Base-by-base conservation (phyloP, 2,797 vertebrate species). In the Chelon auratus region DNA sequence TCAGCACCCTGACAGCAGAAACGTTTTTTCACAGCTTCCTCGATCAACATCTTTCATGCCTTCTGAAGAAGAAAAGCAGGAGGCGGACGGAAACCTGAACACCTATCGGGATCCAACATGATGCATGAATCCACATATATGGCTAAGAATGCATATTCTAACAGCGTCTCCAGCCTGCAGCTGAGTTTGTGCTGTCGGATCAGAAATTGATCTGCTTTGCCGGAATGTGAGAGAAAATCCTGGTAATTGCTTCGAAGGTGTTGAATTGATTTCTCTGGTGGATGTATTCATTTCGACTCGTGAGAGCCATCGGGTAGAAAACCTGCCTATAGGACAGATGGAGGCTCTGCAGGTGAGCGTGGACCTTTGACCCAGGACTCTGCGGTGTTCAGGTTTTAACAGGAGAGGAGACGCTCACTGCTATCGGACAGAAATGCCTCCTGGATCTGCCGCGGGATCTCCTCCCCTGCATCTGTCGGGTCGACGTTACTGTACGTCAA, bases 291-390 rank as follows among this genome's bases (percentile, higher is more conserved):
- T 61, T n/a, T 45, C 15, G 17, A n/a, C 58, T 30, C n/a, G 57
- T 75, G 60, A 54, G 50, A 69, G 47, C 3, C 39, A 1, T 5
- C 68, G 20, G 22, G 62, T 18, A 15, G 62, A 68, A 37, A 53
- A 42, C 62, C 62, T 64, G 67, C 57, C 36, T 43, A 63, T 39
- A 13, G 36, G 52, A 64, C 82, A 85, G 78, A 85, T 37, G 75
- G 85, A 72, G 36, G 43, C 78, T 0, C 58, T 3, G 63, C 78
- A 75, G 69, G 75, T 15, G 52, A 73, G 15, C 1, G 0, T 33
- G 63, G 24, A 83, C 36, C 33, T 81, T 47, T 69, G 63, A 75
- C 72, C 72, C 55, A 17, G 1, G 40, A 20, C n/a, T 67, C 58
- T 24, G 42, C 68, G 17, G 45, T 5, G 40, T 53, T 39, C 60